These are phyloP conservation scores for Syritta pipiens DNA, from an alignment of 2,888 invertebrate genomes.

Conservation along the genomic window DNA sequence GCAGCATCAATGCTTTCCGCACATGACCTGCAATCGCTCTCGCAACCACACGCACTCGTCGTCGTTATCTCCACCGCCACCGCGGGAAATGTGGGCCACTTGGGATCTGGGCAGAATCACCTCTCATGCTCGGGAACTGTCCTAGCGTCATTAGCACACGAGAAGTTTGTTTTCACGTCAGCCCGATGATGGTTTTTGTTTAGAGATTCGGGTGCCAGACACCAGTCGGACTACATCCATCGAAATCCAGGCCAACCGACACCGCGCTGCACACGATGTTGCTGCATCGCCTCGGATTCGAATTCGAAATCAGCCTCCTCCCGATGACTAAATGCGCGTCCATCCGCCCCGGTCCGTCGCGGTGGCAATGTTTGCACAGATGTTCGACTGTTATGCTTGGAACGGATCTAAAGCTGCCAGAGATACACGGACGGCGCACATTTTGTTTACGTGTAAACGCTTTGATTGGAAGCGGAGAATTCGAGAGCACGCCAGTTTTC, in stretches of 20 bases:
- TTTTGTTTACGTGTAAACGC: constrained; percentile 38
- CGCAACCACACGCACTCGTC: constrained; percentile 17
- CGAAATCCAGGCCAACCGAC: constrained; percentile 57
- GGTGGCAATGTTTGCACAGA: constrained; percentile 62
- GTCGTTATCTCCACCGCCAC: constrained; percentile 3
- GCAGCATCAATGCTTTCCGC: constrained; percentile 41
- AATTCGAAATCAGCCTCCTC: constrained; percentile 19
- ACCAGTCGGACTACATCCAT: constrained; percentile 52
- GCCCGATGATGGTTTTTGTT: constrained; percentile 51
- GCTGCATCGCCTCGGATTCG: background rate
- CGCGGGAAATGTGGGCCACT: constrained; percentile 56
- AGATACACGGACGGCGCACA: constrained; percentile 6
- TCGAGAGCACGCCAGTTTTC: constrained; percentile 8
- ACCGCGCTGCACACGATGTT: background rate
- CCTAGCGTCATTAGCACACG: constrained; percentile 60
- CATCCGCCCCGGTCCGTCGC: constrained; percentile 31
- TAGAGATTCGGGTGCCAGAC: constrained; percentile 68
- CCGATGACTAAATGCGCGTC: constrained; percentile 15
- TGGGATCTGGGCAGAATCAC: constrained; percentile 52
- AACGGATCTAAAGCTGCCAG: constrained; percentile 51
- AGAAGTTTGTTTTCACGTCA: constrained; percentile 56
- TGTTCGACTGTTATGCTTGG: constrained; percentile 62
- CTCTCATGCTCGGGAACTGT: constrained; percentile 49
- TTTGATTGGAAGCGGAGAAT: constrained; percentile 21
- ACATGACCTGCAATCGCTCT: constrained; percentile 60